Conservation (phyloP, 2,797 vertebrate genomes). For the Sylvia borin region DNA sequence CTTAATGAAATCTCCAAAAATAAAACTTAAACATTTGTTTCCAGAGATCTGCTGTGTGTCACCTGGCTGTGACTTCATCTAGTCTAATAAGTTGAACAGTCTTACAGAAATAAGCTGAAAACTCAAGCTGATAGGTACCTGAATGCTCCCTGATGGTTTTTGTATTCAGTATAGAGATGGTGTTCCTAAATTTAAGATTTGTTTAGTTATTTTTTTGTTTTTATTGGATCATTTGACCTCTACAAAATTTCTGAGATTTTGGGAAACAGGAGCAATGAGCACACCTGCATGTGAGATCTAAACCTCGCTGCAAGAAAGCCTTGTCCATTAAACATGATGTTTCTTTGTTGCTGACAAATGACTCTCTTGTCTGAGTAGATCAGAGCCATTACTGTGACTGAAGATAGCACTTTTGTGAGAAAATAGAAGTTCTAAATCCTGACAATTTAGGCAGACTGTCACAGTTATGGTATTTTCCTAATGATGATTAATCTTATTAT, state of each 20-base stretch:
- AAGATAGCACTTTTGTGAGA: neutral
- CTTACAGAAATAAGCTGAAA: neutral
- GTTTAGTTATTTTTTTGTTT: neutral
- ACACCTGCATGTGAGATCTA: neutral
- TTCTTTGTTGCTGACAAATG: neutral
- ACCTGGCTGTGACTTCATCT: neutral
- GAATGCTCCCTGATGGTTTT: fast-evolving
- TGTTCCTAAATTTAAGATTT: neutral
- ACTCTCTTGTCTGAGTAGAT: neutral
- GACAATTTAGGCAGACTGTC: neutral
- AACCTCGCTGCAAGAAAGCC: neutral
- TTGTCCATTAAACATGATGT: neutral
- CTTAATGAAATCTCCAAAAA: neutral
- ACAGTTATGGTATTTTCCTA: conserved; percentile 11
- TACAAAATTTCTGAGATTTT: neutral
- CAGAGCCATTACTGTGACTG: neutral
- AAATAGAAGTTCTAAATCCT: conserved; percentile 30
- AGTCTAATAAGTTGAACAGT: neutral
- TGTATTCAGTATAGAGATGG: neutral
- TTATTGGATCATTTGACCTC: neutral
- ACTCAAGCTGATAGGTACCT: neutral
- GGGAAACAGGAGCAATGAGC: neutral
- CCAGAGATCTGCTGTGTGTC: neutral
- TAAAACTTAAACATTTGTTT: neutral
- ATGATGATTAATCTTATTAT: neutral